Conservation (phyloP, 2,797 vertebrate species). For the Lithobates pipiens region DNA sequence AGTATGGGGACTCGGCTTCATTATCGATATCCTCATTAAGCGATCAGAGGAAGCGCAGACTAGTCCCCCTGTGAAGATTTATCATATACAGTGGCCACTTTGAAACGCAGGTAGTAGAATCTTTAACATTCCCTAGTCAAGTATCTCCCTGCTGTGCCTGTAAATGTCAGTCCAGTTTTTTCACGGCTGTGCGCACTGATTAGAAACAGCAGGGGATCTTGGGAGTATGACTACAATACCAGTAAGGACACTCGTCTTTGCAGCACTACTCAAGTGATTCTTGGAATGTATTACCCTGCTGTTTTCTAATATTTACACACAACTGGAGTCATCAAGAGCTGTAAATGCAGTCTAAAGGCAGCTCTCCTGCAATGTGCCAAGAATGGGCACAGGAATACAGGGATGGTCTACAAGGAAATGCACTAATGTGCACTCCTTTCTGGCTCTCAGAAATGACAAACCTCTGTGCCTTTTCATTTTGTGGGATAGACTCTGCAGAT, state of each 20-base stretch:
- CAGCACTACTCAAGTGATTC: conserved; percentile 89
- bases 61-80: conserved; percentile 77
- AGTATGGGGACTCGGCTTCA: conserved; percentile 64
- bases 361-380: conserved; percentile 75
- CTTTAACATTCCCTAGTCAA: conserved; percentile 96
- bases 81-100: conserved; percentile 88
- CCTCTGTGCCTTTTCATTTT: no score
- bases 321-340: conserved; percentile 88
- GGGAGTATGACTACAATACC: conserved; percentile 91
- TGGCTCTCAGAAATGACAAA: no score
- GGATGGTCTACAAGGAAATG: background rate
- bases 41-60: conserved; percentile 71
- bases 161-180: conserved; percentile 99
- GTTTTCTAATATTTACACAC: conserved; percentile 99
- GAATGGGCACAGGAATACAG: conserved; percentile 72
- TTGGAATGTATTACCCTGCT: conserved; percentile 91
- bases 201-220: conserved; percentile 95
- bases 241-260: conserved; percentile 93
- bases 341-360: conserved; percentile 79
- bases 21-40: conserved; percentile 74
- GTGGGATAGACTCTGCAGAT: no score
- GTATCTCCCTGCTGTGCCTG: conserved; percentile 93
- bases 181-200: conserved; percentile 96
- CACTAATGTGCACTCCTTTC: no score
- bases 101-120: conserved; percentile 89